These are phyloP conservation scores for Anguilla japonica DNA, from an alignment of 2,113 vertebrate genomes.

Conservation along the genomic window DNA sequence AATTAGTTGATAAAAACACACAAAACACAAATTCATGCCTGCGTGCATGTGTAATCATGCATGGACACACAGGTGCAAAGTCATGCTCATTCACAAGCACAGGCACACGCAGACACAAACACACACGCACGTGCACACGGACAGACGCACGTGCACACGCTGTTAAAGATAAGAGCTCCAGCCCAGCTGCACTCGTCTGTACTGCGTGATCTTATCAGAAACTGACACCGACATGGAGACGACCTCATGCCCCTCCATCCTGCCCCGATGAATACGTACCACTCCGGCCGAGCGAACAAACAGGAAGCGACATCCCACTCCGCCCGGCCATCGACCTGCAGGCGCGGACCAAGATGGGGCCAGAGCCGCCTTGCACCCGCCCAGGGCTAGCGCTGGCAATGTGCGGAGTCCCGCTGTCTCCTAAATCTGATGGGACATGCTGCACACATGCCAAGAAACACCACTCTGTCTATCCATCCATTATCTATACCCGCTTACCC, in stretches of 20 bases:
- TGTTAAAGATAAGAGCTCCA: neutral
- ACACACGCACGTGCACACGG: neutral
- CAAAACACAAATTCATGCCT: too few species aligned
- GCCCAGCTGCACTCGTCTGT: neutral
- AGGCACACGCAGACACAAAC: neutral
- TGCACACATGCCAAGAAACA: neutral
- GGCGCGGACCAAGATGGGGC: constrained; percentile 40
- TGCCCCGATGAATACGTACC: constrained; percentile 44
- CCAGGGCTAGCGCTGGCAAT: neutral
- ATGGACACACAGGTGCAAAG: too few species aligned
- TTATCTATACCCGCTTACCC: too few species aligned
- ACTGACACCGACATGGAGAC: constrained; percentile 49
- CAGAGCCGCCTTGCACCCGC: neutral
- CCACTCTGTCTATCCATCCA: neutral
- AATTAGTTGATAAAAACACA: neutral
- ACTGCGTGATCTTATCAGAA: neutral
- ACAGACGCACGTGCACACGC: neutral
- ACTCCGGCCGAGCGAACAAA: constrained; percentile 62
- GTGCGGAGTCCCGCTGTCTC: neutral
- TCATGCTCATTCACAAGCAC: neutral
- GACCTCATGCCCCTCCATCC: constrained; percentile 59
- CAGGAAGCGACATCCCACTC: constrained; percentile 64
- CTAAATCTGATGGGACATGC: neutral
- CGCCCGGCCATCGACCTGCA: constrained; percentile 46
- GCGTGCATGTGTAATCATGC: too few species aligned